Evolutionary conservation across 2,888 invertebrate genomes (phyloP), one percentile per base, ranked within the genome.

Genomic region (Maniola hyperantus): DNA sequence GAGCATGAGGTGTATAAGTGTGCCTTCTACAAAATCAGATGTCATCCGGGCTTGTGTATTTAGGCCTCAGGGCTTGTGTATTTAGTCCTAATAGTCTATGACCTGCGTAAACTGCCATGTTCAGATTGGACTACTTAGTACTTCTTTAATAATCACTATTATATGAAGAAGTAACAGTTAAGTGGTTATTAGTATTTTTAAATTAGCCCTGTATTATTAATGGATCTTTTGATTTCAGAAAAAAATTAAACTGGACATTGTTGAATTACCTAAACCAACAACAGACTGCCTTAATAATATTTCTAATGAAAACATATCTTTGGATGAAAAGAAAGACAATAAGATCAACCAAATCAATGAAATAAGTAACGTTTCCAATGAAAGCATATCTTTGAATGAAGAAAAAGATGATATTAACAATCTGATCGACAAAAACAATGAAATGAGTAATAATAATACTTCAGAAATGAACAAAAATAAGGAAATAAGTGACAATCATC

Each of bases 211-310:
- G 4, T 26, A 26, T 26, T 26, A 26, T 26, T 13, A n/a, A 50
- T 13, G 36, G 33, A 54, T n/a, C n/a, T 48, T 63, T 42, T 57
- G 36, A 11, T 80, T 79, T 20, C 73, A 87, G 87, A 88, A 87
- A 81, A 86, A 82, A 76, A 67, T 73, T 8, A 85, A 82, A 71
- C 55, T 75, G 36, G 73, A 74, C 11, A 69, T 69, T 44, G 63
- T 72, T 34, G 64, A 70, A 59, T 44, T 34, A n/a, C 39, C 62
- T 64, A 61, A 69, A 64, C 20, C 46, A 11, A 61, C 50, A 61
- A 8, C 26, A 53, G 13, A 50, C 11, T 39, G 39, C 39, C 11
- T 10, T 10, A 46, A 10, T 51, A 59, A 69, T 20, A 60, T 48
- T 58, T 55, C 33, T 13, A 58, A 68, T 54, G 65, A 68, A 39